Evolutionary conservation across 2,888 invertebrate genomes (phyloP).

Genomic region (Brachyopa scutellaris): DNA sequence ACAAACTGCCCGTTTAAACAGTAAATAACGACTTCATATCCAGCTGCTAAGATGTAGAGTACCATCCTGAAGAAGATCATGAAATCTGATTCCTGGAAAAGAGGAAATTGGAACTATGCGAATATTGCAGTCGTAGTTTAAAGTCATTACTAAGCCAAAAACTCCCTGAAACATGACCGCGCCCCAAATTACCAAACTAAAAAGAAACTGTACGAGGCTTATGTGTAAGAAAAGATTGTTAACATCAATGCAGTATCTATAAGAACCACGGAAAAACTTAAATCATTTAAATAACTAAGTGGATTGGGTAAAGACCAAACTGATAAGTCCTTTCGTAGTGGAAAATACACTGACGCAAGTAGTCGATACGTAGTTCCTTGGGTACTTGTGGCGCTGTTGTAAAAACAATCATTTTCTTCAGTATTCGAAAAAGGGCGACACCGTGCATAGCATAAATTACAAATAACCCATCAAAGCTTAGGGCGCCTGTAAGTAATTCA

Average conservation of each 20-base stretch:
- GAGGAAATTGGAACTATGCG: neutral
- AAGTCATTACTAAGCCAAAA: conserved; percentile 76
- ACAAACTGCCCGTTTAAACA: conserved; percentile 78
- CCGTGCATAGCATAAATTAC: conserved; percentile 76
- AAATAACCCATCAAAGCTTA: conserved; percentile 78
- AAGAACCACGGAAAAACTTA: neutral
- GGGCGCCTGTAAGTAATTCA: conserved; percentile 73
- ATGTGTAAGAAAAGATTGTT: conserved; percentile 76
- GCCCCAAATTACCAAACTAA: conserved; percentile 76
- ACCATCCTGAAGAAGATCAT: conserved; percentile 72
- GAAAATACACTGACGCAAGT: conserved; percentile 76
- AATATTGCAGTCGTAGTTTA: neutral
- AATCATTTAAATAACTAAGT: neutral
- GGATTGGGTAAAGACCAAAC: conserved; percentile 68
- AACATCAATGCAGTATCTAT: conserved; percentile 75
- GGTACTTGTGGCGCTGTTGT: conserved; percentile 77
- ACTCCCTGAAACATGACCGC: conserved; percentile 76
- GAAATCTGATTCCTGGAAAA: conserved; percentile 28
- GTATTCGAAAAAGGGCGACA: conserved; percentile 75
- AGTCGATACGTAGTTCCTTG: conserved; percentile 74
- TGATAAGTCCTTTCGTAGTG: conserved; percentile 76
- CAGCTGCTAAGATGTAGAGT: conserved; percentile 76
- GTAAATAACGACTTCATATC: conserved; percentile 77
- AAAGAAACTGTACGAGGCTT: conserved; percentile 76
- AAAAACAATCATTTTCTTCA: conserved; percentile 74